Base-by-base conservation (phyloP, 2,797 vertebrate species). In the Sebastes steindachneri region DNA sequence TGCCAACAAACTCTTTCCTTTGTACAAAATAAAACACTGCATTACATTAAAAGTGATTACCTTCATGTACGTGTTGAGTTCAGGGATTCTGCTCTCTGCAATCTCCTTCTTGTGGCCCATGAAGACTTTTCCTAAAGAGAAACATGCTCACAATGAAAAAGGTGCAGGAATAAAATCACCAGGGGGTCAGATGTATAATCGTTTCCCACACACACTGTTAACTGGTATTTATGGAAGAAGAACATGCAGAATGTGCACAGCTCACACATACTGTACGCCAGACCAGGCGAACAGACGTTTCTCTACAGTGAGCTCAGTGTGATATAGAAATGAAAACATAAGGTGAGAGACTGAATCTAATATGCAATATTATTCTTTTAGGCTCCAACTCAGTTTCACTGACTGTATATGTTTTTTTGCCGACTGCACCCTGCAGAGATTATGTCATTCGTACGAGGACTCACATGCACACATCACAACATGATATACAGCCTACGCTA, bases 61-160 rank as follows among this genome's bases (percentile, higher is more conserved):
- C 97, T 99, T 99, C 94, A 99, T 98, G 93, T 99, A 99, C 4
- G 92, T 89, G 26, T 97, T 98, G 85, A 99, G 96, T 45, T 97
- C 95, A 0, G 98, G 96, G 76, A 99, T 98, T 75, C 98, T 92
- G 82, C 59, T 95, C 87, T 99, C 98, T 0, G 98, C 98, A 4
- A 99, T 99, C 92, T 99, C 97, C 87, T 92, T 93, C 82, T 99
- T 99, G 90, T 97, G 96, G 2, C 98, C 98, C 55, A 99, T 81
- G 85, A 91, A 99, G 89, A 99, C 92, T 84, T 99, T 99, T 68
- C 97, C 98, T 99, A 21, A 15, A 66, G 21, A 75, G n/a, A 78
- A 28, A 65, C 9, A n/a, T 21, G 17, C 17, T 25, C 9, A 55
- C 53, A 72, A 11, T 53, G 2, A 68, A 28, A 26, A 48, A 57